A percentile compares a stretch with the other conserved stretches of the same genome.
These are phyloP conservation scores for Sparus aurata DNA, from an alignment of 2,797 vertebrate genomes.

Conservation along the genomic window DNA sequence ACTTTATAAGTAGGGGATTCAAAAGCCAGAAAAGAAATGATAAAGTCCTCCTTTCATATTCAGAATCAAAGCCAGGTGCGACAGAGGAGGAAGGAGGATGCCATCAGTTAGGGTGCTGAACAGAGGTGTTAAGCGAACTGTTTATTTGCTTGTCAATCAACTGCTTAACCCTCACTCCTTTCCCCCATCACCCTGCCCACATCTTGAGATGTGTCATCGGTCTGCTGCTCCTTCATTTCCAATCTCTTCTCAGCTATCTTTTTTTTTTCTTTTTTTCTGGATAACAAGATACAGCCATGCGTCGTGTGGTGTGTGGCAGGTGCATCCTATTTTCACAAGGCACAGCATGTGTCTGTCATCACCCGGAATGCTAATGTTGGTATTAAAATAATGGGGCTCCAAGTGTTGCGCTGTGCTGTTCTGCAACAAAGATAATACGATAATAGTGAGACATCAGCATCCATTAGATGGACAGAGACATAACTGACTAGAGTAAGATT, in stretches of 20 bases:
- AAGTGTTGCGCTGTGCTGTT: slow-evolving; percentile 33
- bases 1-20: background rate
- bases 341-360: slow-evolving; percentile 70
- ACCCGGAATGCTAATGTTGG: slow-evolving; percentile 70
- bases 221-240: slow-evolving; percentile 54
- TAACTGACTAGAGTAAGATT: slow-evolving; percentile 1
- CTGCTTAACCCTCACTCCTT: slow-evolving; percentile 13
- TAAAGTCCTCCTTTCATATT: slow-evolving; percentile 17
- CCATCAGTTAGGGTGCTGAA: slow-evolving; percentile 22
- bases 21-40: slow-evolving; percentile 13
- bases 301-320: slow-evolving; percentile 47
- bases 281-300: slow-evolving; percentile 33
- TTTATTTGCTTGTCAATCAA: slow-evolving; percentile 75
- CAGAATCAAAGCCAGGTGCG: slow-evolving; percentile 37
- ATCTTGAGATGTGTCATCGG: slow-evolving; percentile 46
- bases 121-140: slow-evolving; percentile 62
- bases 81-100: slow-evolving; percentile 34
- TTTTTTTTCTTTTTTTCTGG: slow-evolving; percentile 20
- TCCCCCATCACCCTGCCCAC: slow-evolving; percentile 39
- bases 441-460: background rate
- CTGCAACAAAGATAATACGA: slow-evolving; percentile 6
- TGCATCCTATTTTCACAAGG: slow-evolving; percentile 55
- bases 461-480: background rate
- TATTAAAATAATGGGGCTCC: slow-evolving; percentile 53
- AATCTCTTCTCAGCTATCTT: slow-evolving; percentile 20